Evolutionary conservation across 2,888 invertebrate species (phyloP).

Genomic region (Tigriopus californicus): DNA sequence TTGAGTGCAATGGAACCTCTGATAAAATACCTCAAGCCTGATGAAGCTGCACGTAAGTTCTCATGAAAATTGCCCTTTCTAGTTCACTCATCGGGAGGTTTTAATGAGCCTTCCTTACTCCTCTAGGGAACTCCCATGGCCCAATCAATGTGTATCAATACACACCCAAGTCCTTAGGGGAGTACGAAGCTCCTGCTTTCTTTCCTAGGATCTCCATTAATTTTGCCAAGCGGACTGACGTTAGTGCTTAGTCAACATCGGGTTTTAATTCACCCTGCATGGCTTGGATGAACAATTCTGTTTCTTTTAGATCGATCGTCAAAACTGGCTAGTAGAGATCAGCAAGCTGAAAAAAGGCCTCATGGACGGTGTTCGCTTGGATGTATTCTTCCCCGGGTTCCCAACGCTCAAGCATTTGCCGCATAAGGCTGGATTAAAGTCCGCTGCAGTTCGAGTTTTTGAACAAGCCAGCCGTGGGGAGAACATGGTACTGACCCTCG

Average conservation of each 20-base stretch:
- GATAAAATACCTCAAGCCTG: conserved; percentile 41
- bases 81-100: too few relatives aligned
- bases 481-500: conserved; percentile 50
- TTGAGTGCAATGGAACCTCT: conserved; percentile 53
- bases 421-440: conserved; percentile 47
- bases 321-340: conserved; percentile 18
- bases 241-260: too few relatives aligned
- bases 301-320: conserved; percentile 21
- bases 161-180: conserved; percentile 31
- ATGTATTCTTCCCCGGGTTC: conserved; percentile 69
- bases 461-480: conserved; percentile 59
- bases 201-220: conserved; percentile 40
- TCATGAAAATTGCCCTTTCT: too few relatives aligned
- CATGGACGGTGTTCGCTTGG: conserved; percentile 43
- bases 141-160: conserved; percentile 65
- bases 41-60: conserved; percentile 34
- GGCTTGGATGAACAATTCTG: too few relatives aligned
- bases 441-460: conserved; percentile 64
- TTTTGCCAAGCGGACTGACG: conserved; percentile 24
- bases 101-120: too few relatives aligned
- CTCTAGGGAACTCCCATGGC: conserved; percentile 58
- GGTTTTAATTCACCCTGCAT: too few relatives aligned
- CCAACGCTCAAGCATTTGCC: conserved; percentile 70
- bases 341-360: conserved; percentile 45
- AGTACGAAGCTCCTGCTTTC: conserved; percentile 24